Conservation (phyloP, 1,140 invertebrate species). For the Proales similis region DNA sequence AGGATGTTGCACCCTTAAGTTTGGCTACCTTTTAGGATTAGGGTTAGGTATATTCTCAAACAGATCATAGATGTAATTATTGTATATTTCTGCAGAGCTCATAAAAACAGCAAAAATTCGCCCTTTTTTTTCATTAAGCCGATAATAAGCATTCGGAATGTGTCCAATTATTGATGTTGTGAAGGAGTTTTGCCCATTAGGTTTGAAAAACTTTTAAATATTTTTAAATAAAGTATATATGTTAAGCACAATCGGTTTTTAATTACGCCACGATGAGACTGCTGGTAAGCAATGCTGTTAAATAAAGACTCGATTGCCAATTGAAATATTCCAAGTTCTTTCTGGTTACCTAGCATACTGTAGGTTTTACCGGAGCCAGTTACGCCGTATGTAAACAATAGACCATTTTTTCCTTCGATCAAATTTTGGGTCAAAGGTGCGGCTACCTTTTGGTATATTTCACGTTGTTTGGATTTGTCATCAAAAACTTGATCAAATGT, state of each 20-base stretch:
- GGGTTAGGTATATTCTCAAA: slow-evolving; percentile 61
- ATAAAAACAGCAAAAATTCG: slow-evolving; percentile 70
- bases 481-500: slow-evolving; percentile 28
- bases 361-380: slow-evolving; percentile 91
- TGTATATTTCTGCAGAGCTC: slow-evolving; percentile 94
- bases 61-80: slow-evolving; percentile 91
- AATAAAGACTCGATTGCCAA: slow-evolving; percentile 82
- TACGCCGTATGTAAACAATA: slow-evolving; percentile 85
- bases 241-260: too few species aligned
- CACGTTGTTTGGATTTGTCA: slow-evolving; percentile 6
- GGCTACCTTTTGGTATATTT: slow-evolving; percentile 26
- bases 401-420: slow-evolving; percentile 7
- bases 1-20: slow-evolving; percentile 64
- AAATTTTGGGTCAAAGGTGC: slow-evolving; percentile 11
- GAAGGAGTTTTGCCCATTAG: slow-evolving; percentile 72
- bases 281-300: slow-evolving; percentile 65
- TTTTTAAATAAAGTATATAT: too few species aligned
- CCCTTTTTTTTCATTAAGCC: too few species aligned
- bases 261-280: too few species aligned
- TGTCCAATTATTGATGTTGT: too few species aligned
- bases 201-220: slow-evolving; percentile 67
- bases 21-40: not conserved
- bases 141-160: too few species aligned
- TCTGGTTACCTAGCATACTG: slow-evolving; percentile 75
- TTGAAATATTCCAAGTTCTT: slow-evolving; percentile 76